Conservation (phyloP, 2,113 vertebrate genomes). For the Euleptes europaea region DNA sequence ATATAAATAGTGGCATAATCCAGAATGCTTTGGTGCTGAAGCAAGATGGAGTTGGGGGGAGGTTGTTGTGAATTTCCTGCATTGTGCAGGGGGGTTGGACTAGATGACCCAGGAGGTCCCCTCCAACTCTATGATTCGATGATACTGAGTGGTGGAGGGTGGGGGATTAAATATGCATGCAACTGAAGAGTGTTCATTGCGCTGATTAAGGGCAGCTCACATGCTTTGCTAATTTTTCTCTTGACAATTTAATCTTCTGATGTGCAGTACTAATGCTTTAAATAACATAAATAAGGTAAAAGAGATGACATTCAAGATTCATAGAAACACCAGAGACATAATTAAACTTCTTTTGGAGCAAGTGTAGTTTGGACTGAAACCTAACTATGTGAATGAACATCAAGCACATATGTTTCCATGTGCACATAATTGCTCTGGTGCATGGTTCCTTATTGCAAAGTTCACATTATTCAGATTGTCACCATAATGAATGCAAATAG, state of each 20-base stretch:
- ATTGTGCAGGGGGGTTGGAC: no score
- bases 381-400: not conserved
- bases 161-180: no score
- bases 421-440: not conserved
- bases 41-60: no score
- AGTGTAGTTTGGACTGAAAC: not conserved
- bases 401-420: not conserved
- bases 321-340: not conserved
- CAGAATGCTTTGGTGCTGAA: no score
- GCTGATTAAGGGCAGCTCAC: no score
- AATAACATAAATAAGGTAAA: not conserved
- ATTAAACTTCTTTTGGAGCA: not conserved
- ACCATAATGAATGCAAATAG: not conserved
- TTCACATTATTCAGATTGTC: not conserved
- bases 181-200: no score
- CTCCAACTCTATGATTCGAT: no score
- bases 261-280: not conserved
- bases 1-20: no score
- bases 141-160: no score
- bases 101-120: no score
- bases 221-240: not conserved
- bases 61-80: no score
- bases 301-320: not conserved
- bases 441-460: not conserved
- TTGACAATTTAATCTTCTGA: not conserved